phyloP scores from a whole-genome alignment of 2,888 invertebrate species.

The Dynastes tityus region DNA sequence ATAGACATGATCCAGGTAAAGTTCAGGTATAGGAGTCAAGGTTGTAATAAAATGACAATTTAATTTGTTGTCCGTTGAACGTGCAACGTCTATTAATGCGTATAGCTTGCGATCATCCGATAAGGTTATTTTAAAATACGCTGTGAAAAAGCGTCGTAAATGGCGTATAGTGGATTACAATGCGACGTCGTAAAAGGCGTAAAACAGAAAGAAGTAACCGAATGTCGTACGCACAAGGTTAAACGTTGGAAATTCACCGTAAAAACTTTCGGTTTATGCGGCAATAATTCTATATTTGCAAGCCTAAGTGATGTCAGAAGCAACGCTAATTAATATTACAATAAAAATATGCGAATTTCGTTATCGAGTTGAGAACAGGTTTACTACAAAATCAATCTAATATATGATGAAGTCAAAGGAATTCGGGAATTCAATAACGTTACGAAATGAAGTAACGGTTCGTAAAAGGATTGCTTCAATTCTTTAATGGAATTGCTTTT shows the following conservation, averaged over 20 bases:
- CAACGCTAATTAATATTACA: conserved; percentile 30
- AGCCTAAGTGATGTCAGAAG: background rate
- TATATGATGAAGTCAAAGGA: too few species aligned
- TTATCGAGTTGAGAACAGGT: background rate
- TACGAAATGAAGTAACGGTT: too few species aligned
- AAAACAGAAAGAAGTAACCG: conserved; percentile 1
- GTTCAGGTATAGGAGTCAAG: conserved; percentile 40
- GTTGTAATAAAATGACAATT: conserved; percentile 41
- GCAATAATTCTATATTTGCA: conserved; percentile 3
- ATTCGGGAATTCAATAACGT: too few species aligned
- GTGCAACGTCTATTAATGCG: conserved; percentile 21
- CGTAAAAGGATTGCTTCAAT: too few species aligned
- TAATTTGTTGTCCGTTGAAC: conserved; percentile 33
- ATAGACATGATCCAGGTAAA: conserved; percentile 33
- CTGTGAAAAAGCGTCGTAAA: conserved; percentile 21
- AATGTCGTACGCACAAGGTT: background rate
- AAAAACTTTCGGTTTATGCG: conserved; percentile 1
- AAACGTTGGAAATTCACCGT: background rate
- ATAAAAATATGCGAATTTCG: conserved; percentile 12
- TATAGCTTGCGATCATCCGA: background rate
- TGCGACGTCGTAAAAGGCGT: conserved; percentile 7
- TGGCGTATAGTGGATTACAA: background rate
- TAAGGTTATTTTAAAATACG: conserved; percentile 28
- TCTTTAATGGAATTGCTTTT: too few species aligned
- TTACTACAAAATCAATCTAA: too few species aligned